Percentiles rank a stretch among this genome's conserved stretches.
Conservation (phyloP, 2,797 vertebrate genomes). For the Luscinia luscinia region DNA sequence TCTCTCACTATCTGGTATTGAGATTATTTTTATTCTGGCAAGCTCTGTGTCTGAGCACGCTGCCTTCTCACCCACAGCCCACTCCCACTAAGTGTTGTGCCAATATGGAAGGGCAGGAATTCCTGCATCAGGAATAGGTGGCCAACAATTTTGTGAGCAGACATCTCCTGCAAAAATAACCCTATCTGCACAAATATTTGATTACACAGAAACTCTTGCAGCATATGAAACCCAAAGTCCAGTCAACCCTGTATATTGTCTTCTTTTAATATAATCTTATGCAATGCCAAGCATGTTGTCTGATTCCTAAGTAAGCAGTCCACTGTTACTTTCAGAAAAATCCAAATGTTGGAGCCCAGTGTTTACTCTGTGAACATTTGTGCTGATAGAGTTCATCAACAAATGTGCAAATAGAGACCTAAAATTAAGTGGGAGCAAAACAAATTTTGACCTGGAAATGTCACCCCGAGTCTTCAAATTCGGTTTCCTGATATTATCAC, state of each 20-base stretch:
- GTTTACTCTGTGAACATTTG: background rate
- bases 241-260: background rate
- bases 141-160: background rate
- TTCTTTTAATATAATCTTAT: background rate
- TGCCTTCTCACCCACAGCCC: background rate
- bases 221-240: background rate
- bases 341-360: background rate
- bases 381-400: background rate
- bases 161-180: background rate
- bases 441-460: background rate
- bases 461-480: background rate
- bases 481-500: background rate
- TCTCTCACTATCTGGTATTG: background rate
- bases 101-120: background rate
- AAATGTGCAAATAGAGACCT: background rate
- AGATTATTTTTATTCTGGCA: background rate
- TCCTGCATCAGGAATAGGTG: background rate
- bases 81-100: background rate
- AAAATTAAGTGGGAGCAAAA: background rate
- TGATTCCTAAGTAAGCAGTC: background rate
- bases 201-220: background rate
- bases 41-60: background rate
- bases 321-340: background rate
- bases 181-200: background rate
- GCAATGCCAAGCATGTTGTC: background rate